phyloP scores from a whole-genome alignment of 2,888 invertebrate species.

The Lottia gigantea region DNA sequence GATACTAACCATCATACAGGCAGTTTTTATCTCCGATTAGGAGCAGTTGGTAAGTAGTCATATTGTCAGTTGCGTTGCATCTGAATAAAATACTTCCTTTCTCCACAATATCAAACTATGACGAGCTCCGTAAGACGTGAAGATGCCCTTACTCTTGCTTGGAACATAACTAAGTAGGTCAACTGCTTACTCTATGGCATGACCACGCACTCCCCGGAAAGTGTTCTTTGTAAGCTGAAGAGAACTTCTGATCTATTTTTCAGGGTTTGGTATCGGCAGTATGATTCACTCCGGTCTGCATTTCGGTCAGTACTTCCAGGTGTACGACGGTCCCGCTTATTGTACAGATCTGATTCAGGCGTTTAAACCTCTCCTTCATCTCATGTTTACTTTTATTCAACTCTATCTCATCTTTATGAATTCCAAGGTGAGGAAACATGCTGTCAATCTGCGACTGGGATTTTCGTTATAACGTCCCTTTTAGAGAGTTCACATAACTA shows the following conservation, averaged over 20 bases:
- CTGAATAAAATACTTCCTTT: too few species aligned
- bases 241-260: not conserved
- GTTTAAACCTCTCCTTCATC: slow-evolving; percentile 90
- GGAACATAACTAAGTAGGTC: too few species aligned
- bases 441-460: too few species aligned
- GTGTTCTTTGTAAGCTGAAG: too few species aligned
- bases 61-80: too few species aligned
- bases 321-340: slow-evolving; percentile 72
- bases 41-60: slow-evolving; percentile 39
- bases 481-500: not conserved
- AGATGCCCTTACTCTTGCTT: not conserved
- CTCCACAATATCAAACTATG: too few species aligned
- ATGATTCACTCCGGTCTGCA: slow-evolving; percentile 47
- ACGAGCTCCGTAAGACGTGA: too few species aligned
- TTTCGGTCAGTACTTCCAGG: slow-evolving; percentile 37
- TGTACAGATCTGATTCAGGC: slow-evolving; percentile 87
- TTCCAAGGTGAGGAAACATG: slow-evolving; percentile 80
- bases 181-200: not conserved
- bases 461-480: not conserved
- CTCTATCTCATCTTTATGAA: slow-evolving; percentile 99
- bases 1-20: slow-evolving; percentile 40
- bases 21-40: slow-evolving; percentile 46
- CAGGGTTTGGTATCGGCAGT: slow-evolving; percentile 46
- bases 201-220: too few species aligned
- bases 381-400: slow-evolving; percentile 97